Percentiles rank a stretch among this genome's conserved stretches.
Evolutionary conservation across 2,113 vertebrate genomes (phyloP).

Genomic region (Lagopus leucura): DNA sequence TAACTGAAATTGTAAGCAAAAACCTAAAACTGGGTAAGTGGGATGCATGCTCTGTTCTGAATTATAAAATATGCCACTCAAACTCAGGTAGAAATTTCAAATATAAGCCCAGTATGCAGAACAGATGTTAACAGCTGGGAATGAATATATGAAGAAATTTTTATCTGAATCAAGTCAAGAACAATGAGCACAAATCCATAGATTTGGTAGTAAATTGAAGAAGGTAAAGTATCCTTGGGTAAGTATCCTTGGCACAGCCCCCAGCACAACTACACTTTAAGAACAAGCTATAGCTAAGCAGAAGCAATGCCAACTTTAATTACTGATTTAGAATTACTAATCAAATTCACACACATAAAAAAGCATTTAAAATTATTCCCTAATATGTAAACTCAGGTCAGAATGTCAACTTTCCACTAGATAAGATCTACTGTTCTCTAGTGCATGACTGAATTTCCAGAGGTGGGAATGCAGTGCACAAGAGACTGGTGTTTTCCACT

Average conservation of each 20-base stretch:
- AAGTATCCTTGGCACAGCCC: background rate
- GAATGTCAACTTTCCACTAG: background rate
- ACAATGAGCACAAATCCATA: background rate
- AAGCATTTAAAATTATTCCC: background rate
- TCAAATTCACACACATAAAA: background rate
- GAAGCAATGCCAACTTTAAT: background rate
- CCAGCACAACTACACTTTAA: background rate
- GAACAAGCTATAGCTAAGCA: background rate
- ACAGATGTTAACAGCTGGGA: background rate
- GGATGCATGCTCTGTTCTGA: background rate
- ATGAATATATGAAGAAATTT: background rate
- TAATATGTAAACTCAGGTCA: background rate
- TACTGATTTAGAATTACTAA: background rate
- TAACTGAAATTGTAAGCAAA: background rate
- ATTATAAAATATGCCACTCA: background rate
- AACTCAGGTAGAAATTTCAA: background rate
- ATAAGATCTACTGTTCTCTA: background rate
- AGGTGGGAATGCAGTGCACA: background rate
- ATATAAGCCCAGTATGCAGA: background rate
- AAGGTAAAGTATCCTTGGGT: background rate
- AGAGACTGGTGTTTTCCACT: background rate
- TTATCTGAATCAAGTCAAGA: background rate
- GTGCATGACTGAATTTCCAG: background rate
- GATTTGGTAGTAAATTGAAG: background rate
- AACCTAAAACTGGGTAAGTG: background rate